Evolutionary conservation across 2,113 vertebrate genomes (phyloP), one percentile per base, ranked within the genome.

Genomic region (Hepsetus odoe): DNA sequence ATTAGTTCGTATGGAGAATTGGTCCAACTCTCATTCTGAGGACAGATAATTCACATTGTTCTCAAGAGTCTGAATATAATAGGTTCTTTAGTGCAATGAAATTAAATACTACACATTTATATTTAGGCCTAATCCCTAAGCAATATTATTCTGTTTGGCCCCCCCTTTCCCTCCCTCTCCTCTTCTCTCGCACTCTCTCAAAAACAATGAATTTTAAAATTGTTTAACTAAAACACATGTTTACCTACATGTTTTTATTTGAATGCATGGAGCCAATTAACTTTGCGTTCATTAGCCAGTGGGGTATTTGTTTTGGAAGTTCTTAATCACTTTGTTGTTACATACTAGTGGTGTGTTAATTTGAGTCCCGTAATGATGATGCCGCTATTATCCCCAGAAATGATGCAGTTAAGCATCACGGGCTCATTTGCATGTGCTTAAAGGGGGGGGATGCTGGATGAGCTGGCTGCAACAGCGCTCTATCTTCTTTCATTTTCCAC

Each of bases 321-420:
- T 98, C 96, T 97, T 97, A 98, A 97, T 98, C 98, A 98, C 98
- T 99, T 98, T 98, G 98, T 97, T 98, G n/a, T n/a, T n/a, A n/a
- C n/a, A 98, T 98, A 97, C 96, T 99, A 99, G 95, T 98, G 96
- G 97, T 99, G 97, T 99, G 99, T 99, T 98, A 98, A 99, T 98
- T 98, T 96, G 97, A 98, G 96, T 96, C 95, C 93, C 96, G 94
- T 99, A 98, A 99, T 98, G 96, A 99, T 97, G 98, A 98, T 98
- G 98, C 97, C 94, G 95, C 96, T 97, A 98, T 98, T 98, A 98
- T 99, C 95, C 95, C 97, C 97, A 98, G 98, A 99, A 99, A 99
- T 98, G 97, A 99, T 98, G 97, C 97, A 98, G 96, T 98, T 97
- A 97, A 97, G 96, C 96, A 95, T 96, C 94, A 91, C 95, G 92